Conservation (phyloP, 1,140 invertebrate genomes). For the Chironomus tepperi region DNA sequence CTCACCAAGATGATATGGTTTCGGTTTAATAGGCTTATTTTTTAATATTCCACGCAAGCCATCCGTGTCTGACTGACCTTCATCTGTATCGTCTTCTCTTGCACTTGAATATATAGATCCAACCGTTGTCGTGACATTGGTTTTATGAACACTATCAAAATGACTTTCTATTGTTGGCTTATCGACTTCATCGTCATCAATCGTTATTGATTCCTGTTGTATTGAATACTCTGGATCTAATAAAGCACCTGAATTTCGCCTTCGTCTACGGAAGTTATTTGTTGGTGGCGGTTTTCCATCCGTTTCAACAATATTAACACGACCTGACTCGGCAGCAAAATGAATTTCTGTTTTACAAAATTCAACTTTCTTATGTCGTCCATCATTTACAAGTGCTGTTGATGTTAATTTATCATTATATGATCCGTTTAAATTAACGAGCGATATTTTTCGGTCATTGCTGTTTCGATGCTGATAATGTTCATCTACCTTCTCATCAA, state of each 20-base stretch:
- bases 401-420: slow-evolving; percentile 25
- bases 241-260: slow-evolving; percentile 42
- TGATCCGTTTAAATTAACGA: slow-evolving; percentile 34
- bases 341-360: slow-evolving; percentile 81
- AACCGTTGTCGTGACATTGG: slow-evolving; percentile 33
- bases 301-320: slow-evolving; percentile 77
- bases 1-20: slow-evolving; percentile 57
- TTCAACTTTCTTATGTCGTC: slow-evolving; percentile 60
- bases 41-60: slow-evolving; percentile 58
- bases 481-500: slow-evolving; percentile 43
- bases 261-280: slow-evolving; percentile 61
- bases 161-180: slow-evolving; percentile 21
- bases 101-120: slow-evolving; percentile 34
- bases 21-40: slow-evolving; percentile 59
- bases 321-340: slow-evolving; percentile 72
- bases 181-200: slow-evolving; percentile 32
- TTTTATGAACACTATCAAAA: slow-evolving; percentile 17
- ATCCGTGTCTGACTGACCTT: slow-evolving; percentile 40
- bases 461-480: slow-evolving; percentile 30
- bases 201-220: not conserved
- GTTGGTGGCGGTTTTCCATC: slow-evolving; percentile 74
- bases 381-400: slow-evolving; percentile 29
- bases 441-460: slow-evolving; percentile 29
- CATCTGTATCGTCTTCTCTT: slow-evolving; percentile 40
- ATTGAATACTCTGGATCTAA: not conserved